phyloP scores from a whole-genome alignment of 2,888 invertebrate species.

The Griposia aprilina region DNA sequence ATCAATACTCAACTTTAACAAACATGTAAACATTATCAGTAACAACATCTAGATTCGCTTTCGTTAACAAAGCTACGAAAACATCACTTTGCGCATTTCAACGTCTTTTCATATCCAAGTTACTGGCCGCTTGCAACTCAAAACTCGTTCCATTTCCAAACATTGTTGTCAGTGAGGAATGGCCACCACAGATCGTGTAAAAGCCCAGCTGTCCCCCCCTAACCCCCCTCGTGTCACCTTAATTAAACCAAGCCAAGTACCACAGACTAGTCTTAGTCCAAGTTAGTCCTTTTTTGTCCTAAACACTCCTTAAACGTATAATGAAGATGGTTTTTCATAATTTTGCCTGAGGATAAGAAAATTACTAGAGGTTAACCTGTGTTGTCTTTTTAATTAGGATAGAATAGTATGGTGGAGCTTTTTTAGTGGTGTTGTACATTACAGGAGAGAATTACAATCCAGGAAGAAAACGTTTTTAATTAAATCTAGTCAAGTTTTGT shows the following conservation, averaged over 20 bases:
- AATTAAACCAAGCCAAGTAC: constrained; percentile 72
- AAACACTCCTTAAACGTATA: constrained; percentile 50
- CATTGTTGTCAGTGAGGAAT: constrained; percentile 72
- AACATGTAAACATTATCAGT: background rate
- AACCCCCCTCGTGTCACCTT: constrained; percentile 72
- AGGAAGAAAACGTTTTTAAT: background rate
- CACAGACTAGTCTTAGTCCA: constrained; percentile 53
- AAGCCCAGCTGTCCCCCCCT: constrained; percentile 63
- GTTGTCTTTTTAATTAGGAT: constrained; percentile 54
- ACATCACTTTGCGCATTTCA: background rate
- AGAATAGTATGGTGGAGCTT: background rate
- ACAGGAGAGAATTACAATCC: no score
- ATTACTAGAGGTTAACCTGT: constrained; percentile 41
- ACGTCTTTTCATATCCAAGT: background rate
- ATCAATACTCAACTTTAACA: background rate
- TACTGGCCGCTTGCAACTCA: constrained; percentile 51
- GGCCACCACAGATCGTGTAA: constrained; percentile 72
- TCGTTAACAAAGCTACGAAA: background rate
- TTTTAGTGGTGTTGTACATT: background rate
- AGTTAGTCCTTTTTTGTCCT: constrained; percentile 51
- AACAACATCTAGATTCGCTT: background rate
- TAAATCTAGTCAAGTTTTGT: background rate
- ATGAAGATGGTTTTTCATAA: constrained; percentile 62
- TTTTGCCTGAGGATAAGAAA: constrained; percentile 49
- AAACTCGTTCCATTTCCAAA: constrained; percentile 32